Evolutionary conservation across 1,140 invertebrate genomes (phyloP), one percentile per base, ranked within the genome.

Genomic region (Euura lappo): DNA sequence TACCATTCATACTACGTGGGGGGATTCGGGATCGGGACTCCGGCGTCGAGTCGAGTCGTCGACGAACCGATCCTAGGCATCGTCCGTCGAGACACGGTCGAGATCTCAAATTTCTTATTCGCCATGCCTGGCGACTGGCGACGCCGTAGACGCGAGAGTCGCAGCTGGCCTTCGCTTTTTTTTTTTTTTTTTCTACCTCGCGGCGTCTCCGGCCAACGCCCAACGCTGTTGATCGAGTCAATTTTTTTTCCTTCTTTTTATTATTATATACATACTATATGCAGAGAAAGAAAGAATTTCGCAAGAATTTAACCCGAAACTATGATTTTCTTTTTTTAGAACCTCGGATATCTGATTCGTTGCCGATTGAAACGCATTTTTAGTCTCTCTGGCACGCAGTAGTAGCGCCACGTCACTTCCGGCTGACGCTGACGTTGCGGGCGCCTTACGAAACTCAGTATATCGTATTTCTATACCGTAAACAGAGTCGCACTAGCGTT

Each of bases 1-100:
- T 71, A 64, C 43, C 65, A 7, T 65, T 71, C 11, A 42, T 70
- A 47, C 83, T 80, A 84, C 79, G 85, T 86, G 86, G 86, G 85
- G 85, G 84, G 51, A 60, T 6, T 11, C 51, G 51, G 64, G 65
- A 69, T 60, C 66, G 68, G 66, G 65, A 67, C 44, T 72, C 45
- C 44, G 71, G 68, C 44, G 66, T 3, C 47, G 68, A 70, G 67
- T 66, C 45, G 28, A 28, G 28, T 28, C 28, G 28, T 51, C 47
- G 28, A 11, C 47, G 47, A 11, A 6, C 6, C 47, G 47, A 51
- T 6, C 11, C 51, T 60, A 8, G 51, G 51, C 51, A n/a, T 3
- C 51, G 6, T 60, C 3, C 28, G 1, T 28, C 28, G 28, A n/a
- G 8, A 5, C 5, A n/a, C 51, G 8, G 8, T 60, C 51, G 2